Evolutionary conservation across 2,113 vertebrate genomes (phyloP), one percentile per base, ranked within the genome.

Genomic region (Caranx melampygus): DNA sequence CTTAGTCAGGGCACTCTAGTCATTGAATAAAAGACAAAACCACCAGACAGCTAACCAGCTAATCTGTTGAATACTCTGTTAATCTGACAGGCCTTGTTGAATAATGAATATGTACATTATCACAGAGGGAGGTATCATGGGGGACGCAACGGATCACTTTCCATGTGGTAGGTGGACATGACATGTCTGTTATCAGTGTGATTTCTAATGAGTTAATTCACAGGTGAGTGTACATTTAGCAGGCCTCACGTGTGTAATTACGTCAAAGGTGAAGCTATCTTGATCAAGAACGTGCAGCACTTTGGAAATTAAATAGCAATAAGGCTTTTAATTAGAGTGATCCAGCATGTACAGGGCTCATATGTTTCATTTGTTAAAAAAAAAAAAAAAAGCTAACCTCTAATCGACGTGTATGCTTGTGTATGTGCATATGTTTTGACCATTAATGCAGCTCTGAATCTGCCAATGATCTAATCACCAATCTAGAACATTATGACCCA

Each of bases 51-150:
- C 82, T 81, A 68, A 80, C 63, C 67, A 71, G 76, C 87, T 89
- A 87, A 91, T 88, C 88, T 86, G 72, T 33, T 5, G 18, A 79
- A 85, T 78, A 78, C 78, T 83, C 83, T 78, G 67, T 65, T 91
- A 88, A 91, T 91, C 89, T 89, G 81, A 87, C 82, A 86, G 66
- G 55, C 74, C 45, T 3, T 31, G 59, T 83, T 90, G 79, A 90
- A 92, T 88, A 90, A 92, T 90, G 84, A 88, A 89, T 87, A 78
- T 81, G 79, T 87, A 85, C 68, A 91, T 88, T 86, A 92, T 85
- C 76, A 83, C 83, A 80, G 81, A 75, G 87, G 86, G 71, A 81
- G 85, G 62, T 59, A 83, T 82, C 84, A 45, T 69, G 52, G 51
- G 83, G 79, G 81, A 86, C 9, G 1, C 60, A 9, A 21, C 14